phyloP scores from a whole-genome alignment of 1,140 invertebrate genomes.

The Caerostris darwini region DNA sequence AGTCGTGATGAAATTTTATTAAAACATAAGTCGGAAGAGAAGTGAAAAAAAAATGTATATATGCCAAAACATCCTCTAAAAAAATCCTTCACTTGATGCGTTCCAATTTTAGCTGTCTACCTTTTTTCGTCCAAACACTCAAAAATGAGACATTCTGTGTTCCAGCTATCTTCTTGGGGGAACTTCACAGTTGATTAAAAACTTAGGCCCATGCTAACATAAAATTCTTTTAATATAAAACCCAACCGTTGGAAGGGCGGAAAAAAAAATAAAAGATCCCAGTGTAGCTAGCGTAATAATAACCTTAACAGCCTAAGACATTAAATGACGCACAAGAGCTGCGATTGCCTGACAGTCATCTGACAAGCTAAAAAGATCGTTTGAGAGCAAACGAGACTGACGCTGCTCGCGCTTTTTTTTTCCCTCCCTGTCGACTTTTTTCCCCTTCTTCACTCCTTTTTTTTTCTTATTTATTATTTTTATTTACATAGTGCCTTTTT shows the following conservation, averaged over 20 bases:
- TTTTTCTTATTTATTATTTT: conserved; percentile 70
- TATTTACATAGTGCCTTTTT: conserved; percentile 69
- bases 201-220: conserved; percentile 30
- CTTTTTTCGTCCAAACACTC: conserved; percentile 42
- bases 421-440: neutral
- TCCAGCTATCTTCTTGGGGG: neutral
- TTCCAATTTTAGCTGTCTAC: conserved; percentile 70
- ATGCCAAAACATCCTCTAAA: neutral
- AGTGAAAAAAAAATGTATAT: neutral
- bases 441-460: neutral
- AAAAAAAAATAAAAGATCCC: conserved; percentile 24
- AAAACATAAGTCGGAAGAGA: conserved; percentile 18
- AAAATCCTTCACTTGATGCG: conserved; percentile 63
- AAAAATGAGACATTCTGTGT: conserved; percentile 67
- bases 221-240: conserved; percentile 77
- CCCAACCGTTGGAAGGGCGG: neutral
- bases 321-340: conserved; percentile 64
- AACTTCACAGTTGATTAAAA: conserved; percentile 77
- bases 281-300: conserved; percentile 64
- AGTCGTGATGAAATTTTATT: conserved; percentile 68
- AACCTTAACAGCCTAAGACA: conserved; percentile 73
- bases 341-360: conserved; percentile 73
- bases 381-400: conserved; percentile 49
- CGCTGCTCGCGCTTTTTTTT: neutral
- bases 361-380: conserved; percentile 77